Evolutionary conservation across 2,888 invertebrate species (phyloP), one percentile per base, ranked within the genome.

Genomic region (Polietes domitor): DNA sequence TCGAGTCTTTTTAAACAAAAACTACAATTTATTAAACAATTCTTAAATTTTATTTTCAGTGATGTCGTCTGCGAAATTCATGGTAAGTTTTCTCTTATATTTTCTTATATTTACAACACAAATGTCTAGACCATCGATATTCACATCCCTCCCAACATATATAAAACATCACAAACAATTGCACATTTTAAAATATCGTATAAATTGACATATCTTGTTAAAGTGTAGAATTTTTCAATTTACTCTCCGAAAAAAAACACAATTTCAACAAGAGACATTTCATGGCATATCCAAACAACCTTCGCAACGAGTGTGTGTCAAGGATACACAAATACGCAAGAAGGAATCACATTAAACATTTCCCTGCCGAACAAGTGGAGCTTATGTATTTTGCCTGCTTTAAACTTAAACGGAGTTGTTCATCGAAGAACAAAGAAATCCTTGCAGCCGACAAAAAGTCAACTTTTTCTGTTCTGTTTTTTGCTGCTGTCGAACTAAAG

Each of bases 261-360:
- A 26, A n/a, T 47, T 24, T 26, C 58, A 12, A 12, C 58, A 58
- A 26, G 21, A 58, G 24, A 55, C 55, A 55, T 24, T 55, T 21
- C 55, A 55, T 24, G 24, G 58, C 58, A 58, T 26, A 58, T 26
- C 1, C 21, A 55, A 55, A 58, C 26, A 58, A 26, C 58, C 58
- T 58, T 58, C 58, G 26, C 0, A 26, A 15, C 26, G 2, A 58
- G 58, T 58, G 24, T 58, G 58, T 26, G 58, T 26, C 58, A 58
- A 58, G 58, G 58, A 10, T 19, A 3, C 26, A 26, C 2, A 53
- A 26, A 24, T 58, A 26, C 26, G 26, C 12, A 24, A 58, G 26
- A 58, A 58, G 26, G 26, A 3, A 26, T 58, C 26, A 12, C 12
- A 26, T 58, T 37, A 37, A 37, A 37, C 12, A 10, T 12, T 37